These are phyloP conservation scores for Limanda limanda DNA, from an alignment of 2,113 vertebrate genomes.

Conservation along the genomic window DNA sequence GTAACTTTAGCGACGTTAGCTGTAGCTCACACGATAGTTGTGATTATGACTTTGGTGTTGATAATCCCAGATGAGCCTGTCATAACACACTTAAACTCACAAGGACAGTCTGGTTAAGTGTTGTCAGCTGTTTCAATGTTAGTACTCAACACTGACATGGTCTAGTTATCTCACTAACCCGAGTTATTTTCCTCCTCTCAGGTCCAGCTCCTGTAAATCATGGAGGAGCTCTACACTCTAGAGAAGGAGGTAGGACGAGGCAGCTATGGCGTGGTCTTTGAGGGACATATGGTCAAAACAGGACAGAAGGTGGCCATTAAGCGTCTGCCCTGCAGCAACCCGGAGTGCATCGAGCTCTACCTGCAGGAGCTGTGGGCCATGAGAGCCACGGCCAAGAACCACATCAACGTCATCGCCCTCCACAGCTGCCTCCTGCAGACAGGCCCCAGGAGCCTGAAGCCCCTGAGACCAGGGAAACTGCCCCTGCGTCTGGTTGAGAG, in stretches of 20 bases:
- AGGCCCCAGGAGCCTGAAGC: slow-evolving; percentile 72
- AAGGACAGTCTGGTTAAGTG: background rate
- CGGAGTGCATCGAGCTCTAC: slow-evolving; percentile 93
- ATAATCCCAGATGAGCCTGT: background rate
- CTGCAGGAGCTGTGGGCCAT: slow-evolving; percentile 95
- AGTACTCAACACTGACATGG: background rate
- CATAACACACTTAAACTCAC: background rate
- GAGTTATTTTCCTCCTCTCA: background rate
- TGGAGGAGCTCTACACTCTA: slow-evolving; percentile 89
- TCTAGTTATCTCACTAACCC: background rate
- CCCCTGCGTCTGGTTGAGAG: slow-evolving; percentile 93
- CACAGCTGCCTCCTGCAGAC: slow-evolving; percentile 81
- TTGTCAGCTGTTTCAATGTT: background rate
- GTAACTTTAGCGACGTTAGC: background rate
- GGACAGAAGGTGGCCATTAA: slow-evolving; percentile 89
- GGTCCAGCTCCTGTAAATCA: slow-evolving; percentile 21
- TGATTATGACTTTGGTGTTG: no score
- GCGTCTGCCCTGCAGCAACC: slow-evolving; percentile 90
- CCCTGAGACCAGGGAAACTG: slow-evolving; percentile 80
- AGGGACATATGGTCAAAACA: slow-evolving; percentile 83
- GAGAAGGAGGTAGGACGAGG: slow-evolving; percentile 92
- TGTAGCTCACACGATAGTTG: no score
- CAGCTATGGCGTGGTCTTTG: slow-evolving; percentile 95
- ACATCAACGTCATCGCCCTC: slow-evolving; percentile 91
- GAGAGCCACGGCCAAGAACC: slow-evolving; percentile 88